Base-by-base conservation (phyloP, 2,888 invertebrate genomes). In the Melolontha melolontha region DNA sequence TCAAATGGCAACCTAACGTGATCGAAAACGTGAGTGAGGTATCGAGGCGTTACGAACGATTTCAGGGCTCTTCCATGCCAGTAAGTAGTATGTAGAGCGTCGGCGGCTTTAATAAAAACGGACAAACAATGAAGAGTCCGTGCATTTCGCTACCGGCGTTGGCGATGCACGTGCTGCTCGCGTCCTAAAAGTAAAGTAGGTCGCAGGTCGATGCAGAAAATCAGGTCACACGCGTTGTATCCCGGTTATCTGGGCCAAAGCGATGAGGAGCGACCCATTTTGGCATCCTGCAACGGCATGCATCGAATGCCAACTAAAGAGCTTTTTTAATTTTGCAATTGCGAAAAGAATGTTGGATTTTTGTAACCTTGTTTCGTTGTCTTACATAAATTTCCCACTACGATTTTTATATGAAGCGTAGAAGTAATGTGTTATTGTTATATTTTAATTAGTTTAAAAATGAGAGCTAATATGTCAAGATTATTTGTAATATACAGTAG, bases 211-310 rank as follows among this genome's bases (percentile, higher is more conserved):
- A 74, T 72, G 72, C 34, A 51, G 68, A 67, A 70, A 74, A 73
- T 73, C 62, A 69, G 74, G 69, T 69, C 69, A 65, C 67, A 67
- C 67, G 72, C 74, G 74, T 70, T 70, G 70, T 51, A 62, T 72
- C 72, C 73, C 73, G 71, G 73, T 72, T 73, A 73, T 75, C 73
- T 73, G 73, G 75, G 75, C 70, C 73, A 75, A 65, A 44, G 49
- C 47, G 47, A 39, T 12, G 42, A 27, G 44, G 59, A 51, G 69
- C 50, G 54, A 64, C 67, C 68, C 54, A 66, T 50, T 64, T 71
- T 64, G 52, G 65, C 39, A 40, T 67, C 63, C 7, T 42, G 67
- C 64, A 67, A 22, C 64, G 44, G 44, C 22, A 40, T 49, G 29
- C 17, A 40, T 49, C 50, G 14, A 49, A 51, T 41, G 49, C 14